phyloP scores from a whole-genome alignment of 2,113 vertebrate genomes.

The Nesospiza acunhae region DNA sequence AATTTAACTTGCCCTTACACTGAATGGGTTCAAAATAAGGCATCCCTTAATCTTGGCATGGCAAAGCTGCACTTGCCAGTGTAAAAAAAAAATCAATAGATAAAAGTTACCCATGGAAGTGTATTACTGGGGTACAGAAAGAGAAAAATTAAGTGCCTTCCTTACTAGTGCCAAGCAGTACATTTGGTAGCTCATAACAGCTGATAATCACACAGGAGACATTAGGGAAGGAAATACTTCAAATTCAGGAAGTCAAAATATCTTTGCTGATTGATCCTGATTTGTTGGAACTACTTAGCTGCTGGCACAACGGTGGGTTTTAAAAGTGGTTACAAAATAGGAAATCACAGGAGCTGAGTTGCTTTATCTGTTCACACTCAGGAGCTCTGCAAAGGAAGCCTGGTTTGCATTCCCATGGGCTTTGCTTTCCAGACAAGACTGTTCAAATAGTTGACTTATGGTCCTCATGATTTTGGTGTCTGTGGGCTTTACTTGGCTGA shows the following conservation, averaged over 20 bases:
- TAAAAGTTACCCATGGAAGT: not conserved
- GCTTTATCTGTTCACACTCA: rapidly evolving
- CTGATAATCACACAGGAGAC: not conserved
- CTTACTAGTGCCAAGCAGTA: not conserved
- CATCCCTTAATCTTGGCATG: not conserved
- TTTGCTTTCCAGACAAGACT: not conserved
- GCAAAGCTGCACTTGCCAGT: not conserved
- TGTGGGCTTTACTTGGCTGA: not conserved
- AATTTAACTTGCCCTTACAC: not conserved
- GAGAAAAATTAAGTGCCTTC: not conserved
- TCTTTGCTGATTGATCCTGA: not conserved
- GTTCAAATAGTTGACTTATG: not conserved
- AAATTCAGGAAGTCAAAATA: not conserved
- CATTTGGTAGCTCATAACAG: not conserved
- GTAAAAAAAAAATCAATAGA: not conserved
- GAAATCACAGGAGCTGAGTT: not conserved
- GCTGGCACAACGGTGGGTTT: not conserved
- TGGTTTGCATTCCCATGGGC: not conserved
- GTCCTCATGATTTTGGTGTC: rapidly evolving
- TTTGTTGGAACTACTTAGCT: not conserved
- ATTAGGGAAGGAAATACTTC: not conserved
- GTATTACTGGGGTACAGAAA: not conserved
- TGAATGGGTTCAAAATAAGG: not conserved
- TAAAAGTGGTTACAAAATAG: not conserved
- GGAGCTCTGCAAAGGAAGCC: not conserved